Base-by-base conservation (phyloP, 2,888 invertebrate genomes). In the Melieria omissa region DNA sequence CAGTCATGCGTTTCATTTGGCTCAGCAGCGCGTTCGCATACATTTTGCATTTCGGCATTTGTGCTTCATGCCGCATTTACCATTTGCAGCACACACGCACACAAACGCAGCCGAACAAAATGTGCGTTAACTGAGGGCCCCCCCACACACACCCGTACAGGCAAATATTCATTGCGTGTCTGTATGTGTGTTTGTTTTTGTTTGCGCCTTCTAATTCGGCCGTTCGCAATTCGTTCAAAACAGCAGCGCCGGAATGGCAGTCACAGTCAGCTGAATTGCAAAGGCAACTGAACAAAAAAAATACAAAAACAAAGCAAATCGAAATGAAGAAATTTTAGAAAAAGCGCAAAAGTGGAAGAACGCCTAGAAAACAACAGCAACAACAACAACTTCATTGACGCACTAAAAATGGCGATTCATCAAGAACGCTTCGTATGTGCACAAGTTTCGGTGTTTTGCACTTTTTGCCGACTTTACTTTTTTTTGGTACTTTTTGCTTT, bases 391-490 rank as follows among this genome's bases (percentile, higher is more conserved):
- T 62, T 63, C 67, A 55, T 46, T 70, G 61, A 60, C 72, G 70
- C 71, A 69, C 69, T 63, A 70, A 72, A 75, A 75, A 75, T 74
- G 73, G 73, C 71, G 71, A 71, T 71, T 71, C 71, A 71, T 73
- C 73, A 64, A 41, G 55, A 64, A 47, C 60, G 67, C 44, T 60
- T 45, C 46, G 45, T 62, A 46, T 61, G 14, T 46, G 45, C 46
- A 45, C 9, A 61, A 4, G n/a, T 41, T 45, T 29, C 29, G 10
- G 16, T n/a, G 45, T 29, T 58, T 60, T 8, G 60, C 60, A 41
- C 4, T 42, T 60, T 60, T 60, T 42, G 41, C 29, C 5, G 3
- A 5, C 42, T 58, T 58, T 58, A 10, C 10, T 42, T 42, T 60
- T 16, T 42, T 41, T 60, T 12, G 4, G 41, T 42, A 41, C 41